A percentile compares a stretch with the other conserved stretches of the same genome.
Conservation (phyloP, 2,113 vertebrate genomes). For the Erythrocercus mccallii region DNA sequence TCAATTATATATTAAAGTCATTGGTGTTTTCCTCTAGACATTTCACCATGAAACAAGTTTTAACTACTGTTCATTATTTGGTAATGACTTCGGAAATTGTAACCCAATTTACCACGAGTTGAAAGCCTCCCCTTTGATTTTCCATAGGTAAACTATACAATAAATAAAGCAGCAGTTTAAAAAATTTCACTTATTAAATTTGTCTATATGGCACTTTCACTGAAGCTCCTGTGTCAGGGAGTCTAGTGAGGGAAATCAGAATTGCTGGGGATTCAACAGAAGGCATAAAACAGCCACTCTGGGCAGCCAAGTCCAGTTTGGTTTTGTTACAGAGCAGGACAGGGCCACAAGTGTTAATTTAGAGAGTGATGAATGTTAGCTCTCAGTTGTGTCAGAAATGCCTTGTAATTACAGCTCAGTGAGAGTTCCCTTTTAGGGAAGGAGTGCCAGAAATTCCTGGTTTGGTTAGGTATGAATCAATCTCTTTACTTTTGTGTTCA, state of each 20-base stretch:
- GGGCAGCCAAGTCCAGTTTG: not conserved
- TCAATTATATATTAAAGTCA: not conserved
- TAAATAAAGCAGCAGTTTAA: not conserved
- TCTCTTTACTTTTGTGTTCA: not conserved
- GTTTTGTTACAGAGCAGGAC: not conserved
- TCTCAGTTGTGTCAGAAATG: not conserved
- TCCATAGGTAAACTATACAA: not conserved
- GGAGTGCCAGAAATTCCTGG: not conserved
- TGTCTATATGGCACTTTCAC: not conserved
- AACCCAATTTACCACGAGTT: not conserved
- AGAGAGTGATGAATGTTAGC: not conserved
- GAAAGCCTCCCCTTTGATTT: not conserved
- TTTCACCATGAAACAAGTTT: not conserved
- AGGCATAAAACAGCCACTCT: not conserved
- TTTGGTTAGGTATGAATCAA: not conserved
- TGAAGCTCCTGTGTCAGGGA: not conserved
- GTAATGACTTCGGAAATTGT: not conserved
- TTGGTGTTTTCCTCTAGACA: not conserved
- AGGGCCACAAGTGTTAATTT: not conserved
- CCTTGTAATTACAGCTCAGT: not conserved
- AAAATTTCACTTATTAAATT: not conserved
- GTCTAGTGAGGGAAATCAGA: not conserved
- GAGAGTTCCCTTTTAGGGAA: not conserved
- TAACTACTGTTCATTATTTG: conserved; percentile 21
- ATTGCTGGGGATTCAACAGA: not conserved